Base-by-base conservation (phyloP, 2,797 vertebrate genomes). In the Darevskia nairensis region DNA sequence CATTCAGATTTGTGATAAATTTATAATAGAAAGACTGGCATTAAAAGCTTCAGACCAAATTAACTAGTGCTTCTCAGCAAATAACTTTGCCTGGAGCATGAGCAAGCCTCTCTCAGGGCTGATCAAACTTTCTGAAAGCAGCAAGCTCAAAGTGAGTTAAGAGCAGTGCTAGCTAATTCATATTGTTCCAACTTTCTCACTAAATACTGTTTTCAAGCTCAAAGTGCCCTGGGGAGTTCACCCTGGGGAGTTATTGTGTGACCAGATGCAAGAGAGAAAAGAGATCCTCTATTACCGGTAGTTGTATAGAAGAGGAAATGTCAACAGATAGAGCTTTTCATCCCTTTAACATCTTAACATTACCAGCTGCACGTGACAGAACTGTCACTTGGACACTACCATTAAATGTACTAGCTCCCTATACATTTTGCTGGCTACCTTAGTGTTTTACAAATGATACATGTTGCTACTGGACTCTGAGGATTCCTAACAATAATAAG, bases 21-120 rank as follows among this genome's bases (percentile, higher is more conserved):
- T 81, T 85, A 69, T 86, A 86, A 85, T 69, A 92, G 89, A 86
- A 74, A 74, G 68, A 44, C 29, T 74, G 32, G 39, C 81, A 39
- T 92, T 92, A 92, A 89, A 66, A 88, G 68, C 74, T 94, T 88
- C 86, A 75, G 89, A 75, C 59, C 84, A 93, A 89, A 72, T 85
- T 88, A 86, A 84, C 0, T 61, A 50, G 4, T 84, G n/a, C 90
- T 84, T 32, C 29, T 90, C 27, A 68, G 81, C 29, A 94, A 74
- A 89, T 83, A 84, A 66, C 84, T 23, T 1, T n/a, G 0, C 89
- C 50, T 79, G 39, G 61, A 85, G 32, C 39, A 10, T 83, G 29
- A 77, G 61, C 23, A 7, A 69, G 23, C 61, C 27, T 83, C 61
- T 88, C n/a, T 77, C 66, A 77, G 9, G 1, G 29, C 80, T 77